Base-by-base conservation (phyloP, 2,888 invertebrate species). In the Caenorhabditis parvicauda region DNA sequence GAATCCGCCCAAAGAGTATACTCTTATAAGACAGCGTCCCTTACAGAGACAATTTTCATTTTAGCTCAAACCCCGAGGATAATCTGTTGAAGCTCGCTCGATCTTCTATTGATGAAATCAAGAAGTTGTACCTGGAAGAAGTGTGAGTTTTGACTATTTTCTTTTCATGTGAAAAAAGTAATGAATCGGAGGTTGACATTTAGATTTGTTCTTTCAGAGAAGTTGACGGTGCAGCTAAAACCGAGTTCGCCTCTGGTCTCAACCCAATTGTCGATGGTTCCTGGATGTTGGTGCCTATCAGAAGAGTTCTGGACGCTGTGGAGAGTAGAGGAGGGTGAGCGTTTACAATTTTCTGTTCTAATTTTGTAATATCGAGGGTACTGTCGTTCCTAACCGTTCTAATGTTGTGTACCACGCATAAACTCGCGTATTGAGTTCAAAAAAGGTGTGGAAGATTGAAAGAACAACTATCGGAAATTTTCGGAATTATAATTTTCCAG, bases 251-350 rank as follows among this genome's bases (percentile, higher is more conserved):
- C 0, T 32, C 54, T 5, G 75, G 74, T 22, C 54, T 75, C 21
- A 75, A 71, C 49, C 75, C 78, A 22, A 60, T 77, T 7, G 38
- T 71, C 1, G 71, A 76, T 48, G 61, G 62, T 6, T 69, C 67
- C 9, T 79, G 78, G 79, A 71, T 59, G 25, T 61, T 78, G n/a
- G 64, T 72, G 0, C 75, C 75, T 1, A 58, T 75, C n/a, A 42
- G 75, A 19, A 50, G 65, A 12, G 76, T 76, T 7, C 38, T 75
- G 22, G 76, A 76, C 38, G 70, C 68, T 1, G 48, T 70, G 2
- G 59, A 66, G 37, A 50, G 54, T n/a, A 38, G 64, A 17, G 44
- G 53, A 19, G 53, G 57, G 49, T 41, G 9, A 27, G 21, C 12
- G 2, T 38, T n/a, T n/a, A n/a, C n/a, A n/a, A n/a, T n/a, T n/a